Evolutionary conservation across 2,888 invertebrate genomes (phyloP).

Genomic region (Trachelus stipa): DNA sequence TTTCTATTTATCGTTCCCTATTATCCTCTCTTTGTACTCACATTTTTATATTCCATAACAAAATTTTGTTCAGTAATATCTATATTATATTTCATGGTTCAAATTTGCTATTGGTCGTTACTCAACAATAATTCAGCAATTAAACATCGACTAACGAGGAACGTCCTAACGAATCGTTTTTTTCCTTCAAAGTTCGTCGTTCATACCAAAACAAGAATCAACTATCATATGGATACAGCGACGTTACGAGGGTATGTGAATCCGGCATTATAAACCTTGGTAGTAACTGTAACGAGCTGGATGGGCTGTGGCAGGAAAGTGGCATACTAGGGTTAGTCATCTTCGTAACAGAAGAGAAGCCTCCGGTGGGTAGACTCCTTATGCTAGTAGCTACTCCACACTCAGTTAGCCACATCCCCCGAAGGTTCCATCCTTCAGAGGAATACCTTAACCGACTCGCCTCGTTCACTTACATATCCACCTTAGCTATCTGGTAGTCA

Average conservation of each 20-base stretch:
- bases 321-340: neutral
- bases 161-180: conserved; percentile 31
- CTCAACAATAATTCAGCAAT: neutral
- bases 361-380: neutral
- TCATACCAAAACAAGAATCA: conserved; percentile 8
- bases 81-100: neutral
- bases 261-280: conserved; percentile 39
- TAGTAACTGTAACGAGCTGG: conserved; percentile 52
- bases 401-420: neutral
- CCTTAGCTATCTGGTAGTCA: neutral
- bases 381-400: neutral
- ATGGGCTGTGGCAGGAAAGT: conserved; percentile 38
- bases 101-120: neutral
- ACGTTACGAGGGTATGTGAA: neutral
- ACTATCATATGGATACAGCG: neutral
- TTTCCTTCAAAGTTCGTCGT: conserved; percentile 22
- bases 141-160: conserved; percentile 30
- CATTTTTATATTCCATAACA: neutral
- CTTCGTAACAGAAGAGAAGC: neutral
- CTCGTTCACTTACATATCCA: neutral
- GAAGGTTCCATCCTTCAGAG: neutral
- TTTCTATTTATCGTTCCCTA: neutral
- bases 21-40: neutral
- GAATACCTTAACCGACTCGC: neutral
- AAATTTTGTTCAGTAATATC: neutral